Evolutionary conservation across 2,797 vertebrate species (phyloP).

Genomic region (Pagetopsis macropterus): DNA sequence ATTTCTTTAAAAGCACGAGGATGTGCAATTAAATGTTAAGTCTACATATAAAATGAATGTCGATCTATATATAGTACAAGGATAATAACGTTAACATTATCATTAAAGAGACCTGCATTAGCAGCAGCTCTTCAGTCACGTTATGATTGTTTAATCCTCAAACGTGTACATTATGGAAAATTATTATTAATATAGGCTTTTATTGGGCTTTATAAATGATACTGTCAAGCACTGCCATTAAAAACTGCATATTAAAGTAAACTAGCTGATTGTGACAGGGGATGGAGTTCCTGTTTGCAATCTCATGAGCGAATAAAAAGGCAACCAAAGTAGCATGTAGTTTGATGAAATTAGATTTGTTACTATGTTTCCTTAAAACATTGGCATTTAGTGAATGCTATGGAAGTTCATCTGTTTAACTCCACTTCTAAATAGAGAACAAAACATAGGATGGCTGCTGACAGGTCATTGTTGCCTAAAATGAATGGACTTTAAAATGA

Average conservation of each 20-base stretch:
- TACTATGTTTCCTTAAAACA: slow-evolving; percentile 9
- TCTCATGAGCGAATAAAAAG: background rate
- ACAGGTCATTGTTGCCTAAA: background rate
- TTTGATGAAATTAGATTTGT: background rate
- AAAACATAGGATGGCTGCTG: background rate
- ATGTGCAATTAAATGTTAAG: background rate
- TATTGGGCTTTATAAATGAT: slow-evolving; percentile 28
- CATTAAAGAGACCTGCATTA: background rate
- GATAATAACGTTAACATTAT: background rate
- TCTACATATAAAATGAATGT: background rate
- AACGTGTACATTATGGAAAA: slow-evolving; percentile 12
- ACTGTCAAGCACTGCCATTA: background rate
- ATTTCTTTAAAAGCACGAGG: background rate
- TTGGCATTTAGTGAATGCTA: background rate
- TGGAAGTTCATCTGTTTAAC: background rate
- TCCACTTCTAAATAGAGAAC: background rate
- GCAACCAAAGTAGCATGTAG: background rate
- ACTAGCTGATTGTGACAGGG: slow-evolving; percentile 5
- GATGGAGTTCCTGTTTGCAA: background rate
- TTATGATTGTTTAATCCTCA: slow-evolving; percentile 19
- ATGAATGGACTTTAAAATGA: slow-evolving; percentile 9
- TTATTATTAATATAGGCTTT: slow-evolving; percentile 2
- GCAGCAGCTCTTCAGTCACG: background rate
- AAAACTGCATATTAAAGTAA: slow-evolving; percentile 17
- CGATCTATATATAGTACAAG: background rate